Evolutionary conservation across 2,888 invertebrate species (phyloP).

Genomic region (Physocephala rufipes): DNA sequence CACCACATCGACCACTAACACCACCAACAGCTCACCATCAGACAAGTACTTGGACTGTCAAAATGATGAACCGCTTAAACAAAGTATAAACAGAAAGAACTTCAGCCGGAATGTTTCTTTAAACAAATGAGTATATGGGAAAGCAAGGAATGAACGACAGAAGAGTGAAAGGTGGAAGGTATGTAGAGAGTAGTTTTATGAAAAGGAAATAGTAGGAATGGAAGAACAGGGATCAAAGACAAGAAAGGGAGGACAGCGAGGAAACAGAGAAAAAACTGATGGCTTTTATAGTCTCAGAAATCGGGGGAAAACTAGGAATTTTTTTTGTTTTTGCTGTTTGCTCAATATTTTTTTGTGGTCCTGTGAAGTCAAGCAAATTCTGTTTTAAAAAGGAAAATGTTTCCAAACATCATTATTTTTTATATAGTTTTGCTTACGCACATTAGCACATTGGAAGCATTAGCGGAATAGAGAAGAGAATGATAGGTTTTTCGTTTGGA

Average conservation of each 20-base stretch:
- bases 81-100: not conserved
- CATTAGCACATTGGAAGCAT: not conserved
- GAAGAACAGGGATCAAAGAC: not conserved
- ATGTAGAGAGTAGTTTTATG: not conserved
- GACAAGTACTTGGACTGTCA: not conserved
- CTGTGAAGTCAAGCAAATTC: no score
- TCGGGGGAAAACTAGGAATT: no score
- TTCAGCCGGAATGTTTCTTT: not conserved
- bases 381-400: not conserved
- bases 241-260: no score
- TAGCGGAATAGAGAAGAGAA: not conserved
- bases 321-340: no score
- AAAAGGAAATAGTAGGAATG: not conserved
- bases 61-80: not conserved
- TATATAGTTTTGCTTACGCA: not conserved
- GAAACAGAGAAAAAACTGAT: no score
- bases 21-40: no score
- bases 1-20: no score
- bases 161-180: not conserved
- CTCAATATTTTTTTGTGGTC: conserved; percentile 6
- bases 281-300: no score
- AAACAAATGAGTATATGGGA: not conserved
- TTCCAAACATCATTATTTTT: not conserved
- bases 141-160: not conserved
- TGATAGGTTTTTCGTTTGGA: not conserved